Conservation (phyloP, 2,113 vertebrate genomes). For the Pholis gunnellus region DNA sequence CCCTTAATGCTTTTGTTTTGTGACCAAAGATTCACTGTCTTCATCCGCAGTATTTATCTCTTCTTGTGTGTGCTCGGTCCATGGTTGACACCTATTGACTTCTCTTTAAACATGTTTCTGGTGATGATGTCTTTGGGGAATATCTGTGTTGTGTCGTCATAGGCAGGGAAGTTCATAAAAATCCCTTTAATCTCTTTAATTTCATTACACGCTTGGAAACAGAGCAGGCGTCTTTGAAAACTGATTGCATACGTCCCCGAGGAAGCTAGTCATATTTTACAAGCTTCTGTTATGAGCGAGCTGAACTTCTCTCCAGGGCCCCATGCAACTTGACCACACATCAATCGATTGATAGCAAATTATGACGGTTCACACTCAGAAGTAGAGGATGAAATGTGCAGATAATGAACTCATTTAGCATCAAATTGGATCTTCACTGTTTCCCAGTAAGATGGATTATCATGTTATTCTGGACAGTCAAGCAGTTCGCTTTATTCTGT, state of each 20-base stretch:
- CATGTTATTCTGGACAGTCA: neutral
- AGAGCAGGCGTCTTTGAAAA: conserved; percentile 42
- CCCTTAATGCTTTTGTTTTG: neutral
- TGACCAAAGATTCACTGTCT: conserved; percentile 26
- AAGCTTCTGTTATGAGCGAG: conserved; percentile 26
- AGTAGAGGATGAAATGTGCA: neutral
- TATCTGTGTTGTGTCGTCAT: conserved; percentile 24
- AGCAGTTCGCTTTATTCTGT: conserved; percentile 3
- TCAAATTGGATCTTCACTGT: neutral
- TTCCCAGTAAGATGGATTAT: neutral
- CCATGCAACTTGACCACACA: conserved; percentile 19
- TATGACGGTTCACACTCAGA: conserved; percentile 5
- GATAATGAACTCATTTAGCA: conserved; percentile 2
- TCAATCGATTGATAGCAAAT: conserved; percentile 13
- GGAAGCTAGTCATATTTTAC: conserved; percentile 53
- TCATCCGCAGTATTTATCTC: conserved; percentile 31
- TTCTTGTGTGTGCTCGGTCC: neutral
- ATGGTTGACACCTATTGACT: conserved; percentile 62
- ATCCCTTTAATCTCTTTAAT: conserved; percentile 56
- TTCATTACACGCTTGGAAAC: conserved; percentile 58
- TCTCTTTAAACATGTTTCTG: conserved; percentile 31
- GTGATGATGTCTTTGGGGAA: conserved; percentile 43
- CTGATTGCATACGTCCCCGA: conserved; percentile 5
- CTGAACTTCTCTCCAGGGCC: conserved; percentile 28
- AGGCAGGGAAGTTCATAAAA: conserved; percentile 51